Base-by-base conservation (phyloP, 2,888 invertebrate species). In the Cylloceria caligata region DNA sequence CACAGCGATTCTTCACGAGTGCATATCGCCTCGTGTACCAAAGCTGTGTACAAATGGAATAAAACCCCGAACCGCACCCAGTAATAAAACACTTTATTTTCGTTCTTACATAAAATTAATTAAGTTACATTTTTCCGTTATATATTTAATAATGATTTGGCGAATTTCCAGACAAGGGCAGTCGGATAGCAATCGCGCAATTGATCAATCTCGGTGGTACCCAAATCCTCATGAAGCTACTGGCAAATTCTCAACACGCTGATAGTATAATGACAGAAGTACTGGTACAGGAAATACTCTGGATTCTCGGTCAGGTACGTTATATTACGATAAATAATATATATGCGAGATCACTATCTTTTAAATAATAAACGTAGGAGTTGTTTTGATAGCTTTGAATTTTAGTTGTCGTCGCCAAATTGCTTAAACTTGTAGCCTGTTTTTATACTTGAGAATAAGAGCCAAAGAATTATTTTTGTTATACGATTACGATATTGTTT, bases 1-100 rank as follows among this genome's bases (percentile, higher is more conserved):
- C 81, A 93, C 94, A 67, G 93, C 94, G 16, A 94, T 95, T 88
- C 88, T 95, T 78, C 94, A 94, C 88, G 95, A 95, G 92, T 93
- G 94, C 74, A 91, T 95, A 86, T 94, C 95, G 85, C 93, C 95
- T 71, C 94, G 94, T 83, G 83, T 88, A 72, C 87, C 91, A 84
- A 92, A 88, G 80, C 83, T 86, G 36, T 91, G 90, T 81, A 79
- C 85, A 11, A 90, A 88, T 81, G 88, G 87, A 21, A 83, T 83
- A 73, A 91, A 89, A 78, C 87, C 81, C 64, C 90, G 89, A 81
- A 88, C 77, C 71, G 84, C 86, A 67, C 86, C 87, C 76, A 90
- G 90, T 91, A 86, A 88, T 85, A 49, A 34, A 45, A 11, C n/a
- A 9, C n/a, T 67, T 78, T 71, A 60, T 57, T 39, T 2, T 45